Conservation (phyloP, 2,797 vertebrate species). For the Chanos chanos region DNA sequence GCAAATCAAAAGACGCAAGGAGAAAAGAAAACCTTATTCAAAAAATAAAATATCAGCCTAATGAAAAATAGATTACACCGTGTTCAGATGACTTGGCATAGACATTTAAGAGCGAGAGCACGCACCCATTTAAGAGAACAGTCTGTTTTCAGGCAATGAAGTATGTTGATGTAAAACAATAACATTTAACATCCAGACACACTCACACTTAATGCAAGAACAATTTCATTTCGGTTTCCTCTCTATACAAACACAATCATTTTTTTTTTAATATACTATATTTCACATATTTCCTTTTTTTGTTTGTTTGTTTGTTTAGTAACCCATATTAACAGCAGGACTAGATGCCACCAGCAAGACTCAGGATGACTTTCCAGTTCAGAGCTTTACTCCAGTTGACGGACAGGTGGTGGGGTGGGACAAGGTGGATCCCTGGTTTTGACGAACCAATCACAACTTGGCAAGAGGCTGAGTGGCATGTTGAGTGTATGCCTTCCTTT, state of each 20-base stretch:
- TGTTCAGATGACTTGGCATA: slow-evolving; percentile 83
- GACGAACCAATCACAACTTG: slow-evolving; percentile 68
- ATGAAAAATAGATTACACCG: slow-evolving; percentile 67
- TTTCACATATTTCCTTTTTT: slow-evolving; percentile 35
- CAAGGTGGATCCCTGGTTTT: slow-evolving; percentile 50
- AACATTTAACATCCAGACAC: slow-evolving; percentile 63
- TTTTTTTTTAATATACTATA: slow-evolving; percentile 46
- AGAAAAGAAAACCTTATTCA: slow-evolving; percentile 18
- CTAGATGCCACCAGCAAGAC: slow-evolving; percentile 37
- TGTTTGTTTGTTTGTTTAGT: slow-evolving; percentile 55
- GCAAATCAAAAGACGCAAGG: slow-evolving; percentile 45
- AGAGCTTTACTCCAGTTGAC: slow-evolving; percentile 51
- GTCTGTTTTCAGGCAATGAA: slow-evolving; percentile 62
- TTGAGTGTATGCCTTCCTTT: slow-evolving; percentile 80
- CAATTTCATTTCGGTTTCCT: slow-evolving; percentile 63
- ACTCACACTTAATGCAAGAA: slow-evolving; percentile 53
- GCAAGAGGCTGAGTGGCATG: slow-evolving; percentile 65
- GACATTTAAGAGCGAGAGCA: slow-evolving; percentile 65
- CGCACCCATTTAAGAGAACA: slow-evolving; percentile 74
- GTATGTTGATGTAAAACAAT: slow-evolving; percentile 59
- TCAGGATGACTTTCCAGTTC: slow-evolving; percentile 22
- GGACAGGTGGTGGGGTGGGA: slow-evolving; percentile 57
- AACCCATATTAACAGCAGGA: slow-evolving; percentile 63
- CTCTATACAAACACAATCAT: slow-evolving; percentile 63
- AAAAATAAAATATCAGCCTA: slow-evolving; percentile 54